These are phyloP conservation scores for Cherax destructor DNA, from an alignment of 1,140 invertebrate species.

Conservation along the genomic window DNA sequence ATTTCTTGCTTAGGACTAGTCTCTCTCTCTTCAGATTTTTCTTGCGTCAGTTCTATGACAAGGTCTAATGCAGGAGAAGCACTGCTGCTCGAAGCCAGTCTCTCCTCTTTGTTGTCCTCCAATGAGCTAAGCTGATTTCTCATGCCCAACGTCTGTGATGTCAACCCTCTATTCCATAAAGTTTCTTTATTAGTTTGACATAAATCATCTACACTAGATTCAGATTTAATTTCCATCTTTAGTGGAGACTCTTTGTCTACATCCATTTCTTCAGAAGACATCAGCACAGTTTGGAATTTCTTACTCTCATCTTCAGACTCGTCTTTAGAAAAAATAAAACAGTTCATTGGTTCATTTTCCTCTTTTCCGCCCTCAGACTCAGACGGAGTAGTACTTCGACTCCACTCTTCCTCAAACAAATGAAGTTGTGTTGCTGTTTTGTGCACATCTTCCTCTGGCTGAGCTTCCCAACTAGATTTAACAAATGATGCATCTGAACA, in stretches of 20 bases:
- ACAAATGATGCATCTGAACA: not conserved
- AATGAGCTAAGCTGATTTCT: too few species aligned
- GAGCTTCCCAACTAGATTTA: conserved; percentile 6
- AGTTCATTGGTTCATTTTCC: not conserved
- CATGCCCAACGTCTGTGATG: too few species aligned
- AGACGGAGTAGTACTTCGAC: not conserved
- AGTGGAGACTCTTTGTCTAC: not conserved
- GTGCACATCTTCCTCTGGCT: conserved; percentile 9
- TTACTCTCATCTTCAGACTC: not conserved
- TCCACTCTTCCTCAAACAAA: not conserved
- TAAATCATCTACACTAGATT: not conserved
- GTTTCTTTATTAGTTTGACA: not conserved
- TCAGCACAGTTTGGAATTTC: not conserved
- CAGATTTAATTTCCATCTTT: not conserved
- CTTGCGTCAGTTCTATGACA: not conserved
- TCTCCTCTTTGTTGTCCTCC: not conserved
- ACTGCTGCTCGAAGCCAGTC: not conserved
- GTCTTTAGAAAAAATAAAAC: too few species aligned
- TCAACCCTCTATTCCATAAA: too few species aligned
- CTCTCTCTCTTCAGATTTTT: not conserved
- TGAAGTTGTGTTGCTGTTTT: not conserved
- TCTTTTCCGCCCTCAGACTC: not conserved
- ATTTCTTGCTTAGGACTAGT: not conserved
- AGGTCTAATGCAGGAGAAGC: not conserved
- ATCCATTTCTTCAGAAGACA: conserved; percentile 5